phyloP scores from a whole-genome alignment of 2,113 vertebrate genomes.

The Clupea harengus region DNA sequence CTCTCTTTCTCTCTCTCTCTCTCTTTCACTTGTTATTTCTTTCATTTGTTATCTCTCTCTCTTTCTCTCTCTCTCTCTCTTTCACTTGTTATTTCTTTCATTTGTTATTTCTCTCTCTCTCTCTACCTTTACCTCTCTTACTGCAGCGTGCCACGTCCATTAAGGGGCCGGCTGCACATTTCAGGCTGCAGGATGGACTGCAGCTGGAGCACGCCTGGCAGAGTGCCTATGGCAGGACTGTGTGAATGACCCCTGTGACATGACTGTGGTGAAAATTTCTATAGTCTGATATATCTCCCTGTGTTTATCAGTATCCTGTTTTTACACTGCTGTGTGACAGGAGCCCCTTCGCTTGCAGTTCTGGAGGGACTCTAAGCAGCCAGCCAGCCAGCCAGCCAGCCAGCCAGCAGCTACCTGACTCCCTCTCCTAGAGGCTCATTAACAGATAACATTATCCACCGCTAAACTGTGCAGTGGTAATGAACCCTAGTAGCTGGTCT shows the following conservation, averaged over 20 bases:
- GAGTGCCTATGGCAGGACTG: not conserved
- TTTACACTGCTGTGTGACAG: not conserved
- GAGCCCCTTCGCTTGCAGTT: not conserved
- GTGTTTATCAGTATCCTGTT: not conserved
- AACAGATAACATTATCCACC: conserved; percentile 63
- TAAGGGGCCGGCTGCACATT: not conserved
- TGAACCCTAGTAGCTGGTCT: conserved; percentile 50
- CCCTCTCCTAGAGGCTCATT: conserved; percentile 62
- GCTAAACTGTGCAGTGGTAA: conserved; percentile 57
- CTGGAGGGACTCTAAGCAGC: not conserved
- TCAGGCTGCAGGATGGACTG: not conserved
- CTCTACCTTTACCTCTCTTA: not conserved
- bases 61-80: not conserved
- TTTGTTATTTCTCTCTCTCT: not conserved
- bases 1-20: not conserved
- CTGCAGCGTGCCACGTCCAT: not conserved
- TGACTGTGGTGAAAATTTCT: no score
- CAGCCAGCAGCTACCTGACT: conserved; percentile 21
- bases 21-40: no score
- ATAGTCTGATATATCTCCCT: not conserved
- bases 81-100: not conserved
- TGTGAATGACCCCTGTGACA: no score
- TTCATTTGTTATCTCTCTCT: not conserved
- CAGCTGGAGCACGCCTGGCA: not conserved
- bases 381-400: not conserved